A percentile compares a stretch with the other conserved stretches of the same genome.
Conservation (phyloP, 2,888 invertebrate species). For the Hymenopus coronatus region DNA sequence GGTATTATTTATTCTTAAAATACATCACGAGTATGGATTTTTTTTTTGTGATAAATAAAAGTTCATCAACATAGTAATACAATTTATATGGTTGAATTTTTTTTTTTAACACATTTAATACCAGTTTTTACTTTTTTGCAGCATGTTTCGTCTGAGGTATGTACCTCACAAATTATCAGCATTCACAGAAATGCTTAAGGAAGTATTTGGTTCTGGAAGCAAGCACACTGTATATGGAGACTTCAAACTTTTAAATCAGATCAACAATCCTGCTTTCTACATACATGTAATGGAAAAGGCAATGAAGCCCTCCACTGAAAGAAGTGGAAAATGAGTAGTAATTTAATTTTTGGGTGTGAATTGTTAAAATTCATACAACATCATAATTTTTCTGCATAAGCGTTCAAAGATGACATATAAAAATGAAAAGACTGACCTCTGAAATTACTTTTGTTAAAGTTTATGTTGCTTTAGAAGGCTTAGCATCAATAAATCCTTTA, state of each 20-base stretch:
- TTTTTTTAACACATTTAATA: not conserved
- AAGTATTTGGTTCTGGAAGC: conserved; percentile 64
- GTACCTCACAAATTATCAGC: conserved; percentile 76
- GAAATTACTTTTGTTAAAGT: too few relatives aligned
- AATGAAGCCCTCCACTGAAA: not conserved
- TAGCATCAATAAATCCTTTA: too few relatives aligned
- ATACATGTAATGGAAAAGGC: conserved; percentile 76
- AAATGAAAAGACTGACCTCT: too few relatives aligned
- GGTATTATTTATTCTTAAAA: too few relatives aligned
- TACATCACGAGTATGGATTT: too few relatives aligned
- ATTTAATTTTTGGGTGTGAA: not conserved
- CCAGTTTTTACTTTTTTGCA: conserved; percentile 44
- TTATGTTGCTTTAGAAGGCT: too few relatives aligned
- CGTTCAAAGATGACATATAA: too few relatives aligned
- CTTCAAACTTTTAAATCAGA: conserved; percentile 67
- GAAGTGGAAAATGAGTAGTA: not conserved
- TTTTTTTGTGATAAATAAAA: too few relatives aligned
- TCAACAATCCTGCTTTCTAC: conserved; percentile 73
- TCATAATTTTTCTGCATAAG: too few relatives aligned
- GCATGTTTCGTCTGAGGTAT: conserved; percentile 83
- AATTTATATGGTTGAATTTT: too few relatives aligned
- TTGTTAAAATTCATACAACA: not conserved
- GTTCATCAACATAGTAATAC: too few relatives aligned
- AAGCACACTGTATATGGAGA: conserved; percentile 75
- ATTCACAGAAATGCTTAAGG: conserved; percentile 68